Evolutionary conservation across 2,797 vertebrate genomes (phyloP).

Genomic region (Alauda arvensis): DNA sequence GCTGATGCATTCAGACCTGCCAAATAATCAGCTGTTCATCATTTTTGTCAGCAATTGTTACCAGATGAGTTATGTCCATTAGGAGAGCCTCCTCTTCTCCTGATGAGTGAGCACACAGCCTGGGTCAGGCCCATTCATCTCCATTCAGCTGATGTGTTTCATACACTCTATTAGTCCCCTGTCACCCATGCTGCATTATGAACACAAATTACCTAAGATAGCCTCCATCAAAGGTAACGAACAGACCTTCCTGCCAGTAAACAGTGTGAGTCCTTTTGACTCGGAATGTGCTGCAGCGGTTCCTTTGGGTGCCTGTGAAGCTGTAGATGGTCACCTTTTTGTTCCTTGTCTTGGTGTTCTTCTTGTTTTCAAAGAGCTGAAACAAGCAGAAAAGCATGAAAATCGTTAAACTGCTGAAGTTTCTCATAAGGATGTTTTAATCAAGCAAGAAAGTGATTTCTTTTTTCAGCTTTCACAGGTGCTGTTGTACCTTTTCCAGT

Average conservation of each 20-base stretch:
- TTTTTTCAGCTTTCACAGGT: not conserved
- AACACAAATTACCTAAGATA: constrained; percentile 87
- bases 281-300: constrained; percentile 93
- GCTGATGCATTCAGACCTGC: not conserved
- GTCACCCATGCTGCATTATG: constrained; percentile 41
- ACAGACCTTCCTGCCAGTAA: constrained; percentile 97
- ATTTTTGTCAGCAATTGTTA: not conserved
- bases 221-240: constrained; percentile 94
- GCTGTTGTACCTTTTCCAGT: not conserved
- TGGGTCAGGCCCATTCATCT: constrained; percentile 42
- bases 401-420: not conserved
- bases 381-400: constrained; percentile 7
- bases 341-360: constrained; percentile 72
- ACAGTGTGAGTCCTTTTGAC: constrained; percentile 93
- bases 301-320: constrained; percentile 86
- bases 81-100: constrained; percentile 10
- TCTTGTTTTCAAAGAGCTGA: constrained; percentile 88
- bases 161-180: constrained; percentile 15
- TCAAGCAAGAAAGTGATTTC: not conserved
- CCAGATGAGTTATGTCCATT: constrained; percentile 5
- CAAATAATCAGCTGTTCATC: not conserved
- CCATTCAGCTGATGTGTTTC: constrained; percentile 5
- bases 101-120: not conserved
- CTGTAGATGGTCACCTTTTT: constrained; percentile 87
- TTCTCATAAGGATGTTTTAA: not conserved